These are phyloP conservation scores for Tenrec ecaudatus DNA, from an alignment of 2,113 vertebrate genomes.

Conservation along the genomic window DNA sequence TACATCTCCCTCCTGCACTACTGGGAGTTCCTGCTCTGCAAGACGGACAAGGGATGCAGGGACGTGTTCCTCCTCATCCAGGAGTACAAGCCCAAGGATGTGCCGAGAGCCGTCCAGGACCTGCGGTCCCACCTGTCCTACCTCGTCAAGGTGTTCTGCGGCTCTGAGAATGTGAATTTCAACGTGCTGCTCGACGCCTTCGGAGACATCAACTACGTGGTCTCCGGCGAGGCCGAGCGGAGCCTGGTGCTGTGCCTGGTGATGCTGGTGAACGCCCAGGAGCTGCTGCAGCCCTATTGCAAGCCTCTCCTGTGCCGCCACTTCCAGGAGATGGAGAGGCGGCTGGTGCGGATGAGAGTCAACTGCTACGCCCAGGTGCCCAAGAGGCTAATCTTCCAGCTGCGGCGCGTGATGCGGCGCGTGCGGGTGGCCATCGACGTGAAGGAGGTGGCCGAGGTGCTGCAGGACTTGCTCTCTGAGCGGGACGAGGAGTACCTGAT, in stretches of 20 bases:
- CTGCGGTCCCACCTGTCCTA: conserved; percentile 87
- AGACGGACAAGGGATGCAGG: conserved; percentile 76
- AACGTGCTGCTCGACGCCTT: conserved; percentile 89
- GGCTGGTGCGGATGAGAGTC: conserved; percentile 71
- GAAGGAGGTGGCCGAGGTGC: conserved; percentile 80
- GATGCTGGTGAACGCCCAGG: conserved; percentile 87
- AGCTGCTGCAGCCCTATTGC: conserved; percentile 73
- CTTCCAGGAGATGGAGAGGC: conserved; percentile 74
- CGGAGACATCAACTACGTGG: conserved; percentile 67
- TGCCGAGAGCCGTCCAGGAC: conserved; percentile 64
- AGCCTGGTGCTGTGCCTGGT: conserved; percentile 87
- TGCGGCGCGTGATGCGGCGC: conserved; percentile 73
- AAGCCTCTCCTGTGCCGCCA: conserved; percentile 65
- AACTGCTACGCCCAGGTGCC: conserved; percentile 82
- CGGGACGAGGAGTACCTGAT: conserved; percentile 87
- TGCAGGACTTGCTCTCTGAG: conserved; percentile 85
- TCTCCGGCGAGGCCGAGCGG: conserved; percentile 89
- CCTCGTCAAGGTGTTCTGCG: conserved; percentile 86
- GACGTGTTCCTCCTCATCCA: conserved; percentile 86
- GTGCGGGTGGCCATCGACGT: conserved; percentile 52
- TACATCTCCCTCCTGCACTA: conserved; percentile 88
- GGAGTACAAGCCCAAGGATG: conserved; percentile 87
- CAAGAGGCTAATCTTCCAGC: conserved; percentile 81
- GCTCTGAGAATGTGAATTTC: conserved; percentile 80
- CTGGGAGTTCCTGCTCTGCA: conserved; percentile 88